Evolutionary conservation across 2,888 invertebrate genomes (phyloP).

Genomic region (Tolmerus cingulatus): DNA sequence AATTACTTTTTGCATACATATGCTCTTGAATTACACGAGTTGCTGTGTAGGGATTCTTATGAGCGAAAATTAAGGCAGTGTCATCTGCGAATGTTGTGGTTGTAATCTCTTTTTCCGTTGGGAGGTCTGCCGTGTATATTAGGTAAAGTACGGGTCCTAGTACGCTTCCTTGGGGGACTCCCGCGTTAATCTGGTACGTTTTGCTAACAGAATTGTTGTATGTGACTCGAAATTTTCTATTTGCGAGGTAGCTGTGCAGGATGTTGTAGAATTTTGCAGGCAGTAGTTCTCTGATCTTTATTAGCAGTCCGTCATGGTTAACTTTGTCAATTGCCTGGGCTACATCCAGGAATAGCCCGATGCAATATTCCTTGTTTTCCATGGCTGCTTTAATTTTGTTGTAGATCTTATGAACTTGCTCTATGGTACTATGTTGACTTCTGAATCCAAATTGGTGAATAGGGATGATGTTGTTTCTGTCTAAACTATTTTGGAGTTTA

Average conservation of each 20-base stretch:
- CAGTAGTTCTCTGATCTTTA: background rate
- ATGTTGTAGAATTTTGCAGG: background rate
- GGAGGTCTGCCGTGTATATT: no score
- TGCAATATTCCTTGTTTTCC: constrained; percentile 5
- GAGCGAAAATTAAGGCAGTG: background rate
- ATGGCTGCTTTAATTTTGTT: background rate
- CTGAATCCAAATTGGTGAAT: constrained; percentile 21
- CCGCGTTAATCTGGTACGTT: no score
- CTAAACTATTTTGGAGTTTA: background rate
- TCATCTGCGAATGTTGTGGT: background rate
- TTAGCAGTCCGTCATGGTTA: background rate
- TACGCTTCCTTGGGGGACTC: no score
- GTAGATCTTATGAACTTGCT: background rate
- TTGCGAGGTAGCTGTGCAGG: background rate
- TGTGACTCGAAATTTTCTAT: background rate
- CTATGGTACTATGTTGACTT: constrained; percentile 2
- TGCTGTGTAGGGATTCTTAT: background rate
- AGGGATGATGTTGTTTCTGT: constrained; percentile 3
- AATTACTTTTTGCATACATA: background rate
- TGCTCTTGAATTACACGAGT: background rate
- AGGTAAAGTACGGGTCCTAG: no score
- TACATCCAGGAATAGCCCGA: constrained; percentile 11
- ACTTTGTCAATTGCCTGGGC: constrained; percentile 25
- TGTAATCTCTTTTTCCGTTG: background rate
- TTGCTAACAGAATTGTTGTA: background rate